Evolutionary conservation across 2,113 vertebrate genomes (phyloP).

Genomic region (Hippocampus comes): DNA sequence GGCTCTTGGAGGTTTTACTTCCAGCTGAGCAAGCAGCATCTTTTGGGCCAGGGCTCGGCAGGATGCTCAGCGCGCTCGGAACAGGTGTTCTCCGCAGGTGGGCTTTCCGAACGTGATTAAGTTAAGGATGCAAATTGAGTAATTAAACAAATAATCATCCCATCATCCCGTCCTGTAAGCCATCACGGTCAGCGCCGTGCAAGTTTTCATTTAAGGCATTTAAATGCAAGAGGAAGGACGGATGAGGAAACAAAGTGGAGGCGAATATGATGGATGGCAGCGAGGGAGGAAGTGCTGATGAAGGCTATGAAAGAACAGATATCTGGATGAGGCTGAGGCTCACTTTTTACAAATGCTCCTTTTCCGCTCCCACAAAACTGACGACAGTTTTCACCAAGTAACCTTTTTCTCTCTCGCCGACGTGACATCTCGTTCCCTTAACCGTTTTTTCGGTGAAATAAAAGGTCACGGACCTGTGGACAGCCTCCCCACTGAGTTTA

Average conservation of each 20-base stretch:
- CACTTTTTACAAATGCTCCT: not conserved
- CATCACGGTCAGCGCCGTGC: constrained; percentile 50
- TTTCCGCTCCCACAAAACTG: constrained; percentile 22
- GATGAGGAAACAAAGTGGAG: constrained; percentile 25
- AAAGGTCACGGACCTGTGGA: constrained; percentile 21
- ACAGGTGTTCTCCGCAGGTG: constrained; percentile 60
- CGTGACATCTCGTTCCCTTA: constrained; percentile 23
- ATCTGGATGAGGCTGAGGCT: not conserved
- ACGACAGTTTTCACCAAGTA: constrained; percentile 22
- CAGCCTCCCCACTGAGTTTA: not conserved
- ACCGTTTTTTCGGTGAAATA: constrained; percentile 47
- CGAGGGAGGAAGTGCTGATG: not conserved
- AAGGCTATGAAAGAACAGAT: constrained; percentile 12
- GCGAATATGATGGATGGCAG: constrained; percentile 16
- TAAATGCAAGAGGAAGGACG: constrained; percentile 12
- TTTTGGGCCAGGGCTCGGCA: constrained; percentile 2
- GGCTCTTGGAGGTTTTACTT: constrained; percentile 1
- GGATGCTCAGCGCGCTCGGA: constrained; percentile 11
- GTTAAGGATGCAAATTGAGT: constrained; percentile 56
- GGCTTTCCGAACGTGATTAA: constrained; percentile 40
- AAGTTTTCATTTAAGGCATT: constrained; percentile 38
- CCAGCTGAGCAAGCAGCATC: constrained; percentile 2
- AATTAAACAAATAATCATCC: constrained; percentile 63
- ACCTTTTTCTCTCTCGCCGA: constrained; percentile 41
- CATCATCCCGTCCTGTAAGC: constrained; percentile 40